Evolutionary conservation across 1,140 invertebrate species (phyloP).

Genomic region (Helicoverpa armigera): DNA sequence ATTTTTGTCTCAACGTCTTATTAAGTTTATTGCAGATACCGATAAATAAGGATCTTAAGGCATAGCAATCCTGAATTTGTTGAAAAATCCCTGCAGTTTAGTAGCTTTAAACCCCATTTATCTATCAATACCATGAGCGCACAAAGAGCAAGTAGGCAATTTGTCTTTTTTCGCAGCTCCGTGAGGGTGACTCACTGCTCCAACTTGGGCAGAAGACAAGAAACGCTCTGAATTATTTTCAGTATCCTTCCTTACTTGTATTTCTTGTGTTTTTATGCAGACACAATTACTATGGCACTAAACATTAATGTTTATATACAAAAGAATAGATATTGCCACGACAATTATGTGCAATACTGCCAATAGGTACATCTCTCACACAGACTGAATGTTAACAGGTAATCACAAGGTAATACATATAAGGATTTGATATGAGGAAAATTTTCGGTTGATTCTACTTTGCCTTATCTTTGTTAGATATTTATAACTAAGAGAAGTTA

Average conservation of each 20-base stretch:
- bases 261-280: too few species aligned
- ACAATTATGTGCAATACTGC: too few species aligned
- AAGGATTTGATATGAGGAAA: too few species aligned
- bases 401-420: too few species aligned
- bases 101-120: constrained; percentile 19
- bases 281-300: too few species aligned
- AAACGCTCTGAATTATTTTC: neutral
- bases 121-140: constrained; percentile 10
- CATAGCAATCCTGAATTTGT: constrained; percentile 9
- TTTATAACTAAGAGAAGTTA: too few species aligned
- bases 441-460: too few species aligned
- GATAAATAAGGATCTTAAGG: constrained; percentile 4
- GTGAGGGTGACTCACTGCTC: constrained; percentile 11
- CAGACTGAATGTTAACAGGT: too few species aligned
- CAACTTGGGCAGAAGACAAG: neutral
- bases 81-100: constrained; percentile 1
- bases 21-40: constrained; percentile 34
- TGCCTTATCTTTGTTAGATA: too few species aligned
- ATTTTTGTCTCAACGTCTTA: constrained; percentile 51
- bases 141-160: constrained; percentile 14
- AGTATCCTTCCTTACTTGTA: neutral
- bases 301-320: too few species aligned
- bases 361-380: too few species aligned
- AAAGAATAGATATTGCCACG: too few species aligned
- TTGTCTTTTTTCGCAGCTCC: constrained; percentile 23